These are phyloP conservation scores for Bactericera cockerelli DNA, from an alignment of 1,140 invertebrate genomes.

Conservation along the genomic window DNA sequence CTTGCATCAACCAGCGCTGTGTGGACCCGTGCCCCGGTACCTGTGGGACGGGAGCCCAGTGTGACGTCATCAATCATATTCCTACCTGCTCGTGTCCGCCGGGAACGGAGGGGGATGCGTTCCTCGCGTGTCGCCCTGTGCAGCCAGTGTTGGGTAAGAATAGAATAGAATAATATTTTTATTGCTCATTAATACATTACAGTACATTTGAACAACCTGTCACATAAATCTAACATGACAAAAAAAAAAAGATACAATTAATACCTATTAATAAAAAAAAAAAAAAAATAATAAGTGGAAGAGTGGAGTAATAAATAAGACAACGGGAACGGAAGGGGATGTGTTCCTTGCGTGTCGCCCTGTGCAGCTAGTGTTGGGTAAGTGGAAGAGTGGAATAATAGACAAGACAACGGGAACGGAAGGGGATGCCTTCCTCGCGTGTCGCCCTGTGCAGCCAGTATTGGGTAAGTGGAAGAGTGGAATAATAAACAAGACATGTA, in stretches of 20 bases:
- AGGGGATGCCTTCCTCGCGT: constrained; percentile 62
- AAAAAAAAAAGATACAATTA: too few species aligned
- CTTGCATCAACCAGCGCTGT: constrained; percentile 61
- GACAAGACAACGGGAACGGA: too few species aligned
- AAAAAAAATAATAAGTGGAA: too few species aligned
- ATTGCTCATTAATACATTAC: too few species aligned
- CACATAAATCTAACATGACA: too few species aligned
- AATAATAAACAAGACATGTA: too few species aligned
- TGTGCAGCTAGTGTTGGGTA: not conserved
- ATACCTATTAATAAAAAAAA: too few species aligned
- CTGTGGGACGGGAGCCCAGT: constrained; percentile 57
- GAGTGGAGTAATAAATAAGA: too few species aligned
- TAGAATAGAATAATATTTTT: too few species aligned
- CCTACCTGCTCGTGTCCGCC: constrained; percentile 49
- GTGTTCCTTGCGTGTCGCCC: constrained; percentile 52
- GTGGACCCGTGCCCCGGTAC: constrained; percentile 61
- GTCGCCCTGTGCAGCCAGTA: constrained; percentile 28
- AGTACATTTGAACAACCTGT: too few species aligned
- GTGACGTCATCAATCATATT: constrained; percentile 51
- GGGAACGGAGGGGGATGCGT: constrained; percentile 61
- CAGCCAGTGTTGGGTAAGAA: not conserved
- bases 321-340: constrained; percentile 55
- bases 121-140: constrained; percentile 40
- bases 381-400: too few species aligned
- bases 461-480: not conserved